Conservation (phyloP, 2,797 vertebrate species). For the Ceyx erithaca region DNA sequence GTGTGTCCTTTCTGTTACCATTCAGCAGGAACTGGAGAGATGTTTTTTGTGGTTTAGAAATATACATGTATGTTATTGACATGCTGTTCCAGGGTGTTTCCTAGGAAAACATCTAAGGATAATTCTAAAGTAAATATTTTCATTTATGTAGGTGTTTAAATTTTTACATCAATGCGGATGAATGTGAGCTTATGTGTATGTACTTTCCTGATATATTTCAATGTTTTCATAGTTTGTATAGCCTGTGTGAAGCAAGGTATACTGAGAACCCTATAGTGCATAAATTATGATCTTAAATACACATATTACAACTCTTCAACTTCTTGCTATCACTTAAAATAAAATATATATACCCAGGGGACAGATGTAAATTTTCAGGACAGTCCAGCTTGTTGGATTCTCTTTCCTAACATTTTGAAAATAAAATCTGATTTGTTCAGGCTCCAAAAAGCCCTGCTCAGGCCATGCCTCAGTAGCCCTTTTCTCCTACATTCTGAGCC, state of each 20-base stretch:
- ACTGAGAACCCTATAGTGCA: neutral
- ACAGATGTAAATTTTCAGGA: conserved; percentile 27
- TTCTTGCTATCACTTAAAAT: conserved; percentile 28
- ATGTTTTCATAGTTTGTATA: neutral
- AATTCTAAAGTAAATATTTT: neutral
- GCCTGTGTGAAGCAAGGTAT: neutral
- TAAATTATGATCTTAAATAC: conserved; percentile 6
- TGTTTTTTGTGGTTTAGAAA: conserved; percentile 19
- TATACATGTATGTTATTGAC: neutral
- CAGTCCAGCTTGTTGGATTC: neutral
- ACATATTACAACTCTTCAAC: neutral
- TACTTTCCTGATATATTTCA: neutral
- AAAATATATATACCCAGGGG: neutral
- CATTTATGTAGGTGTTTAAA: neutral
- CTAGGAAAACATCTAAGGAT: neutral
- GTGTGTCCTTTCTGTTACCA: neutral
- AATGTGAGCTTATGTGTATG: neutral
- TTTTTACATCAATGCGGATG: neutral
- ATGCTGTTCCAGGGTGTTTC: neutral
- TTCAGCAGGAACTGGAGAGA: neutral
- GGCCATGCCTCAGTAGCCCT: neutral
- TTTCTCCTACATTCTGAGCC: neutral
- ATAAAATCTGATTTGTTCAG: neutral
- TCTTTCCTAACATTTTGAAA: neutral
- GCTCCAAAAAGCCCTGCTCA: neutral